Conservation (phyloP, 2,113 vertebrate genomes). For the Rhagologus leucostigma region DNA sequence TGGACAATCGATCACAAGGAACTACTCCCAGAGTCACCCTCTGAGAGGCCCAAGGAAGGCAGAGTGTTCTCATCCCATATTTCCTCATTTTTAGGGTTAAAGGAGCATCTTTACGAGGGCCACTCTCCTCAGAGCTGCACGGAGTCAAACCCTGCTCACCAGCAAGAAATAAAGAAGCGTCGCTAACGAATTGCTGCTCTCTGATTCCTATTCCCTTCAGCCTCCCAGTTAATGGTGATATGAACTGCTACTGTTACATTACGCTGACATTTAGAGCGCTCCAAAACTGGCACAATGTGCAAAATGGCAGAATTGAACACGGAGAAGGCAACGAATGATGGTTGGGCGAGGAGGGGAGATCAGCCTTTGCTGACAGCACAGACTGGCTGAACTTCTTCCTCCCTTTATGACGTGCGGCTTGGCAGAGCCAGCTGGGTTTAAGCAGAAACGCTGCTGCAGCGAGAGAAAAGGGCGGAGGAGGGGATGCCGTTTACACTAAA, state of each 20-base stretch:
- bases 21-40: not conserved
- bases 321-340: not conserved
- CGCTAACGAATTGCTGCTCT: not conserved
- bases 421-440: not conserved
- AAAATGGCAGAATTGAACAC: not conserved
- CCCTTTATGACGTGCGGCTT: not conserved
- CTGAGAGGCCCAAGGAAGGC: not conserved
- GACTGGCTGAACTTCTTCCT: not conserved
- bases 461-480: not conserved
- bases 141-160: not conserved
- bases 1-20: not conserved
- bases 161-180: not conserved
- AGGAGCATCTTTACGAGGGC: not conserved
- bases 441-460: not conserved
- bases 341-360: not conserved
- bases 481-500: not conserved
- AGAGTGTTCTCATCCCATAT: not conserved
- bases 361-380: not conserved
- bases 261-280: slow-evolving; percentile 8
- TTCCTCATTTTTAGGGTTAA: not conserved
- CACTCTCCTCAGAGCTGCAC: not conserved
- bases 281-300: not conserved
- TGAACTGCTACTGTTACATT: not conserved
- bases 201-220: slow-evolving; percentile 7
- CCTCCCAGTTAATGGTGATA: slow-evolving; percentile 30